These are phyloP conservation scores for Trypoxylus dichotomus DNA, from an alignment of 1,140 invertebrate species.

Conservation along the genomic window DNA sequence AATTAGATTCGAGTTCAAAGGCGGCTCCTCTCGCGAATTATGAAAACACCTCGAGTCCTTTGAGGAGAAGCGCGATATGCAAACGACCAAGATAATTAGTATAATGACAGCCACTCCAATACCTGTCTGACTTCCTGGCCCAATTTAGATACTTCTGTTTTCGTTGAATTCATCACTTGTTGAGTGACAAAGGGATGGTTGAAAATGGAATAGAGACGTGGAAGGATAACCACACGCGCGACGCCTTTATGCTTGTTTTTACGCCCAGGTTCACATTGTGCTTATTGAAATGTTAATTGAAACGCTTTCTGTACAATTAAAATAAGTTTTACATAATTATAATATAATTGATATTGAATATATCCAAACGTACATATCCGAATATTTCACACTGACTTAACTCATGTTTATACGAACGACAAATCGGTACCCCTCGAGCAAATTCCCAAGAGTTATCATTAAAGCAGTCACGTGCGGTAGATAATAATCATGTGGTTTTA, in stretches of 20 bases:
- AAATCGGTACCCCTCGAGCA: background rate
- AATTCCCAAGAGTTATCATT: slow-evolving; percentile 37
- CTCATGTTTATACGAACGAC: background rate
- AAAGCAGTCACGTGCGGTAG: slow-evolving; percentile 41
- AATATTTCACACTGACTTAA: background rate
- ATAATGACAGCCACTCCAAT: slow-evolving; percentile 53
- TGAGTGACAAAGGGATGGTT: slow-evolving; percentile 23
- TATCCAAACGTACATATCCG: background rate
- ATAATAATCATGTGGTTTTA: slow-evolving; percentile 46
- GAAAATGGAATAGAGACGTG: slow-evolving; percentile 21
- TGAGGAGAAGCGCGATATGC: slow-evolving; percentile 50
- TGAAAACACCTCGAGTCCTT: slow-evolving; percentile 54
- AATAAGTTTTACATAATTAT: background rate
- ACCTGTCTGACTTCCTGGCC: slow-evolving; percentile 40
- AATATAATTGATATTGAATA: background rate
- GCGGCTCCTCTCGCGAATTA: slow-evolving; percentile 49
- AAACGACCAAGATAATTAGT: slow-evolving; percentile 54
- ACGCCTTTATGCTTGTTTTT: background rate
- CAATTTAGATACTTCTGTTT: slow-evolving; percentile 38
- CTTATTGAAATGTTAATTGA: slow-evolving; percentile 14
- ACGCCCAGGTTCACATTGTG: background rate
- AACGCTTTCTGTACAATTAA: background rate
- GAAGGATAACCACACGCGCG: slow-evolving; percentile 11
- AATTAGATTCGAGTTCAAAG: slow-evolving; percentile 54
- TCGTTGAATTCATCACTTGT: slow-evolving; percentile 25